Base-by-base conservation (phyloP, 2,797 vertebrate species). In the Lepilemur ruficaudatus region DNA sequence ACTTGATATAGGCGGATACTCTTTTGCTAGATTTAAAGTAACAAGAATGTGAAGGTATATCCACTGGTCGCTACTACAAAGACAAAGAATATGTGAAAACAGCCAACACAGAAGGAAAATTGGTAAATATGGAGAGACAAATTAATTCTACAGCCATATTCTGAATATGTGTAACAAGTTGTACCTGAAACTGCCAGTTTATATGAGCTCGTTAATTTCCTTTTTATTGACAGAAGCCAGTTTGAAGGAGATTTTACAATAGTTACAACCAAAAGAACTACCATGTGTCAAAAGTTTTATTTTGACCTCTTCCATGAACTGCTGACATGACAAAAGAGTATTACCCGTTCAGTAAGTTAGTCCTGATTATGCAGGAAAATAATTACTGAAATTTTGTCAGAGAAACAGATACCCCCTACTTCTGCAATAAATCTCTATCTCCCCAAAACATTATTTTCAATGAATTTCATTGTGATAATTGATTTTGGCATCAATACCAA, bases 221-320 rank as follows among this genome's bases (percentile, higher is more conserved):
- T 75, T 89, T 69, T 46, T 78, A 7, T n/a, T n/a, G 22, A 57
- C 28, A 41, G 1, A 67, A 96, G 35, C 46, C 11, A 38, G 2
- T 72, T 35, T 57, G n/a, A 92, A 55, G 8, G 5, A 94, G 22
- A 43, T 63, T 92, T 67, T 81, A n/a, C 9, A 67, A 89, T 79
- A 93, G 43, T 93, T 83, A 89, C 0, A 86, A 92, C 30, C 38
- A 94, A 89, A 90, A 61, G 48, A 93, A 13, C 18, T 46, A 92
- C 72, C 23, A 78, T 59, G 8, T 59, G 55, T 38, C 61, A 83
- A 89, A 92, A 72, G 43, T 63, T 88, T 82, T 90, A 92, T 76
- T 90, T 67, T 94, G n/a, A 93, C 22, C 18, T 2, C 23, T 61
- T 67, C 35, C 23, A 11, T 76, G 55, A 96, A 91, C n/a, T 76